phyloP scores from a whole-genome alignment of 1,140 invertebrate genomes.

The Drosophila subobscura region DNA sequence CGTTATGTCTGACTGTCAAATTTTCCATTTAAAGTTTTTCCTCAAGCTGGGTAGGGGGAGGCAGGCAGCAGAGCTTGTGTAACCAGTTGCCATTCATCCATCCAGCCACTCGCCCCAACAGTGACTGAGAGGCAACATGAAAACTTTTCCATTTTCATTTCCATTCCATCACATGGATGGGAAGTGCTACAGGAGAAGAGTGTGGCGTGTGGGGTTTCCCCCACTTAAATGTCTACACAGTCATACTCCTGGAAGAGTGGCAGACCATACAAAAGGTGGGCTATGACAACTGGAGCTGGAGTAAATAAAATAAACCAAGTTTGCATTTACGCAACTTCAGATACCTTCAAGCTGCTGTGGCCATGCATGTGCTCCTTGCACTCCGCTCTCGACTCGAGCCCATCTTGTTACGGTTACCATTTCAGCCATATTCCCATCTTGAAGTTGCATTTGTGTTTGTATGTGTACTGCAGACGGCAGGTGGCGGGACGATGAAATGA shows the following conservation, averaged over 20 bases:
- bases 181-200: not conserved
- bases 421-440: slow-evolving; percentile 4
- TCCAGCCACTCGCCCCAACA: slow-evolving; percentile 16
- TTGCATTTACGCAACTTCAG: slow-evolving; percentile 49
- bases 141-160: slow-evolving; percentile 71
- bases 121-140: slow-evolving; percentile 22
- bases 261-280: slow-evolving; percentile 60
- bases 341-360: slow-evolving; percentile 11
- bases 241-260: slow-evolving; percentile 7
- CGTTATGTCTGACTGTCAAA: slow-evolving; percentile 74
- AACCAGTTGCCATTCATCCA: slow-evolving; percentile 28
- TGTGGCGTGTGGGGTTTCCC: not conserved
- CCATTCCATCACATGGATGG: slow-evolving; percentile 54
- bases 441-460: slow-evolving; percentile 18
- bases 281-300: slow-evolving; percentile 39
- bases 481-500: not conserved
- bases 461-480: slow-evolving; percentile 11
- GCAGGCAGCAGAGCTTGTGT: slow-evolving; percentile 25
- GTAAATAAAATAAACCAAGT: slow-evolving; percentile 66
- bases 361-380: slow-evolving; percentile 1
- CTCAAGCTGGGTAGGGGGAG: slow-evolving; percentile 8
- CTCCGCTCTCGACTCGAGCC: slow-evolving; percentile 10
- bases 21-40: slow-evolving; percentile 77
- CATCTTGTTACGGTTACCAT: slow-evolving; percentile 9
- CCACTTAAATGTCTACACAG: slow-evolving; percentile 57